phyloP scores from a whole-genome alignment of 92 coral and sea anemone species.

The Pocillopora meandrina region DNA sequence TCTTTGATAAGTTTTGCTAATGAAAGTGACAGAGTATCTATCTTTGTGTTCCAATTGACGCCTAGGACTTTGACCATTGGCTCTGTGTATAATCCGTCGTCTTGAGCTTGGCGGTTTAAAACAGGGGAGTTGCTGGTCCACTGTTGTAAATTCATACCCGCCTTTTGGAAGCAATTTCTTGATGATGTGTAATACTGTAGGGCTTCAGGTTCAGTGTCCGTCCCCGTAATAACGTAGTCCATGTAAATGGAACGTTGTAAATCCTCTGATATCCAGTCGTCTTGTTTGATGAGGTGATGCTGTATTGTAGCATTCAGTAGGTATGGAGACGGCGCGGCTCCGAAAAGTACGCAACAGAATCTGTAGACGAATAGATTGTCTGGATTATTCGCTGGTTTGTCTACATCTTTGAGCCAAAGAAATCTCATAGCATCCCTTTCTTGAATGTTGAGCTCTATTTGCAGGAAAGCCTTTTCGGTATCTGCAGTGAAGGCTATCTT shows the following conservation, averaged over 20 bases:
- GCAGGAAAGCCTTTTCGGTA: conserved; percentile 25
- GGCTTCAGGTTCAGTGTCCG: conserved; percentile 26
- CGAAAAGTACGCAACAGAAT: no score
- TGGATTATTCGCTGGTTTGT: neutral
- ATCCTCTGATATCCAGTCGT: no score
- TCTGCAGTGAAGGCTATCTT: no score
- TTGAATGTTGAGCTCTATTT: conserved; percentile 39
- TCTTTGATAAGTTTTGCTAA: conserved; percentile 18
- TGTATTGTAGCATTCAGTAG: no score
- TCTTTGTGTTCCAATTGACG: conserved; percentile 36
- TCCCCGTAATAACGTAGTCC: no score
- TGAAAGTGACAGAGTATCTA: no score
- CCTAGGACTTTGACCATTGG: conserved; percentile 45
- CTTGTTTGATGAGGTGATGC: no score
- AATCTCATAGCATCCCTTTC: conserved; percentile 68
- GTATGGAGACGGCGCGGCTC: no score
- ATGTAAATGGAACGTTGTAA: no score
- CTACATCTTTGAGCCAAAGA: conserved; percentile 15
- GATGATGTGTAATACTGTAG: conserved; percentile 28
- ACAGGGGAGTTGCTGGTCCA: conserved; percentile 54
- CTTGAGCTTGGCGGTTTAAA: conserved; percentile 26
- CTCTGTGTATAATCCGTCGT: no score
- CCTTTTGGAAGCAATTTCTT: conserved; percentile 21
- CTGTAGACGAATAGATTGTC: conserved; percentile 7
- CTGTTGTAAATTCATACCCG: conserved; percentile 50